Conservation (phyloP, 2,113 vertebrate genomes). For the Percopsis transmontana region DNA sequence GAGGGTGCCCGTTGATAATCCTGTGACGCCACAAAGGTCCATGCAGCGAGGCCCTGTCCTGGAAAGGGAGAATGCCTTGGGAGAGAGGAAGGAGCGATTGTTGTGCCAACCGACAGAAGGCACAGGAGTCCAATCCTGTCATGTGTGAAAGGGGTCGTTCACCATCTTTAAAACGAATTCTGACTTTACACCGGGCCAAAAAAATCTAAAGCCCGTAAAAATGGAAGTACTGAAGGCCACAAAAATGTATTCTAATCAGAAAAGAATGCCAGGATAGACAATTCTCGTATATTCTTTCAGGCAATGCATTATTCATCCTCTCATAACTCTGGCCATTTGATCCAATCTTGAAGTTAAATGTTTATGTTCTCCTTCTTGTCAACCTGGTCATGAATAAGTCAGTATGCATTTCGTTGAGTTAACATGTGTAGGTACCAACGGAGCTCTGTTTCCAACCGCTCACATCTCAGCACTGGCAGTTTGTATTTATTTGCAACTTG, state of each 20-base stretch:
- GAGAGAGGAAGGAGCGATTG: too few relatives aligned
- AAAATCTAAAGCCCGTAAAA: not conserved
- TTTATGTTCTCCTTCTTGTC: conserved; percentile 31
- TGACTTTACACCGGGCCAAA: too few relatives aligned
- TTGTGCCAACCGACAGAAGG: too few relatives aligned
- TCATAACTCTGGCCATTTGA: conserved; percentile 38
- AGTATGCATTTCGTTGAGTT: conserved; percentile 30
- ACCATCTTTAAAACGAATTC: too few relatives aligned
- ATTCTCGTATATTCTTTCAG: conserved; percentile 20
- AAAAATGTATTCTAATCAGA: not conserved
- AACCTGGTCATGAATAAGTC: conserved; percentile 33
- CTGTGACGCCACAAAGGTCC: too few relatives aligned
- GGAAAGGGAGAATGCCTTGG: too few relatives aligned
- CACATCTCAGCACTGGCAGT: not conserved
- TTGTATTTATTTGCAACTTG: too few relatives aligned
- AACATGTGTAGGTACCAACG: conserved; percentile 15
- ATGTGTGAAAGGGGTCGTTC: too few relatives aligned
- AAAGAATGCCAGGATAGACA: not conserved
- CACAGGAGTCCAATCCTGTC: too few relatives aligned
- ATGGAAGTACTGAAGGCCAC: not conserved
- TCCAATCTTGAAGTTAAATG: conserved; percentile 33
- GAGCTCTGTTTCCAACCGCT: conserved; percentile 16
- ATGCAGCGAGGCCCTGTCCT: too few relatives aligned
- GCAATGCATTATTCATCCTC: conserved; percentile 43
- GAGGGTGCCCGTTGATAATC: too few relatives aligned